phyloP scores from a whole-genome alignment of 2,888 invertebrate genomes.

The Catocala sponsa region DNA sequence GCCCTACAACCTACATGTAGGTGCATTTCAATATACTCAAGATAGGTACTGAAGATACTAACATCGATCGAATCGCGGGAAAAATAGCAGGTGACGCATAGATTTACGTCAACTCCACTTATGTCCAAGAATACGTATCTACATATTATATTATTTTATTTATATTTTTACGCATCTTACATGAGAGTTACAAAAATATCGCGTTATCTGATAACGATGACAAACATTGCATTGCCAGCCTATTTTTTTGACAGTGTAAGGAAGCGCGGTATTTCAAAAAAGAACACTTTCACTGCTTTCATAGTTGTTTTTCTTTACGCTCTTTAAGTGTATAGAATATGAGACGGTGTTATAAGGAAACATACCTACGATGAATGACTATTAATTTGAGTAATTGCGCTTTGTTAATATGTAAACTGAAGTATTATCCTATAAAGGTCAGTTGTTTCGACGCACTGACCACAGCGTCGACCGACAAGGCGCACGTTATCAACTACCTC shows the following conservation, averaged over 20 bases:
- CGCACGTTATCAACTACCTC: slow-evolving; percentile 61
- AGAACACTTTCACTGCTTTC: neutral
- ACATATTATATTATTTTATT: slow-evolving; percentile 16
- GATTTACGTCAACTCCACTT: neutral
- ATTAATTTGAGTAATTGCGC: slow-evolving; percentile 13
- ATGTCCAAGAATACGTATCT: neutral
- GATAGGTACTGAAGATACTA: neutral
- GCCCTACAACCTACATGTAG: slow-evolving; percentile 3
- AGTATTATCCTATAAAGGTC: slow-evolving; percentile 56
- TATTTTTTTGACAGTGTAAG: slow-evolving; percentile 19
- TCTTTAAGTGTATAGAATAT: slow-evolving; percentile 1
- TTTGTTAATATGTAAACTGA: slow-evolving; percentile 24
- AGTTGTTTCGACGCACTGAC: slow-evolving; percentile 62
- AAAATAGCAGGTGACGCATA: neutral
- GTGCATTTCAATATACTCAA: neutral
- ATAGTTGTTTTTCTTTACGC: neutral
- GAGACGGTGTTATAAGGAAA: neutral
- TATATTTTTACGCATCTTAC: slow-evolving; percentile 17
- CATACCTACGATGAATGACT: slow-evolving; percentile 6
- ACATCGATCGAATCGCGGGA: neutral
- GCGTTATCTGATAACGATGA: slow-evolving; percentile 27
- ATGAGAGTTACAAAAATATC: neutral
- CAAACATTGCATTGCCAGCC: slow-evolving; percentile 35
- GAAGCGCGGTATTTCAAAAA: slow-evolving; percentile 26
- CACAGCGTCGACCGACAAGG: slow-evolving; percentile 44